These are phyloP conservation scores for Drosophila hamatofila DNA, from an alignment of 2,888 invertebrate species.

Conservation along the genomic window DNA sequence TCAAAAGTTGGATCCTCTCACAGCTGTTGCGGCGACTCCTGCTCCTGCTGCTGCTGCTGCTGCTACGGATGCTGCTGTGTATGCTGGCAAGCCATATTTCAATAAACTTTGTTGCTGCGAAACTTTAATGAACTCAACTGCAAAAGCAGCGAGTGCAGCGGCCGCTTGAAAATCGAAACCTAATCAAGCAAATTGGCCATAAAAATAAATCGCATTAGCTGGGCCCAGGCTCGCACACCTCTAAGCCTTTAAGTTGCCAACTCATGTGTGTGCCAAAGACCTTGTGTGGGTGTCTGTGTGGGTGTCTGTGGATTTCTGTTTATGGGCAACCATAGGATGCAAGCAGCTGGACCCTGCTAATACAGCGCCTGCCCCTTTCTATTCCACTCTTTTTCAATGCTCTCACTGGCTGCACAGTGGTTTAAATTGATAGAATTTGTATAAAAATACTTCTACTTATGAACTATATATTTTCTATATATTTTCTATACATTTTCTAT, in stretches of 20 bases:
- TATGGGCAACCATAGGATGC: conserved; percentile 28
- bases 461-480: too few species aligned
- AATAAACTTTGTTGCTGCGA: conserved; percentile 46
- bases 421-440: too few species aligned
- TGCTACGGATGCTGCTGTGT: not conserved
- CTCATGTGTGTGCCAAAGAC: conserved; percentile 50
- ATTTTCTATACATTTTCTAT: too few species aligned
- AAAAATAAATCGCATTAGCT: conserved; percentile 80
- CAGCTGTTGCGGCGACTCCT: conserved; percentile 12
- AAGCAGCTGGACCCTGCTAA: conserved; percentile 22
- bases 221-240: conserved; percentile 50
- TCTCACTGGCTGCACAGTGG: conserved; percentile 45
- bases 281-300: not conserved
- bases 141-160: conserved; percentile 52
- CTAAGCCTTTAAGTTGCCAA: conserved; percentile 69
- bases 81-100: conserved; percentile 20
- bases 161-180: conserved; percentile 76
- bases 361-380: not conserved
- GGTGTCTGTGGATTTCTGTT: not conserved
- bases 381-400: not conserved
- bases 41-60: conserved; percentile 1
- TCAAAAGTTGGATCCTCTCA: conserved; percentile 36
- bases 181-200: conserved; percentile 81
- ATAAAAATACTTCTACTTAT: too few species aligned
- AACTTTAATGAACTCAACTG: conserved; percentile 64